Evolutionary conservation across 1,140 invertebrate species (phyloP), one percentile per base, ranked within the genome.

Genomic region (Calephelis nemesis): DNA sequence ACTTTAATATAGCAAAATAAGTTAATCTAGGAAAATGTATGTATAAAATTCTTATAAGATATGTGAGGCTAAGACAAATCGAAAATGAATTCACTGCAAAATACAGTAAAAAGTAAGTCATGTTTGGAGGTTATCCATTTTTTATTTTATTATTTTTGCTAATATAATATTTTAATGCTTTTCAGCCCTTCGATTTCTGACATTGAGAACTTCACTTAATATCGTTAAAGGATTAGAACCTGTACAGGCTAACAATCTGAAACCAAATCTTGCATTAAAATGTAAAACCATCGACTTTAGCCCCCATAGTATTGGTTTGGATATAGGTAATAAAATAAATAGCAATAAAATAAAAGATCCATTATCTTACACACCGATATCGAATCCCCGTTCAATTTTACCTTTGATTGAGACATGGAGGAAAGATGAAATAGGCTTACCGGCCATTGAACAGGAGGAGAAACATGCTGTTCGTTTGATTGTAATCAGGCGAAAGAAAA

Each of bases 401-500:
- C 87, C 89, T 2, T 49, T 90, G 15, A 80, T 91, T 68, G 89
- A 91, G 7, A 71, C 68, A n/a, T 88, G 85, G 87, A 74, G 72
- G 30, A 87, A 85, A 66, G 83, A 89, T 75, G 89, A 89, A 62
- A 83, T 91, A 63, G 87, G 83, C 19, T 62, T 90, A 13, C 92
- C 92, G 8, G 71, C 88, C 1, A 65, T 82, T 7, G 69, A 74
- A 9, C 73, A 84, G 13, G 85, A 87, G 47, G 90, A 92, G 63
- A 96, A 95, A 79, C 93, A 95, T 79, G 96, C 96, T 0, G 93
- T 93, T 1, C 90, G 95, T 63, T 81, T 97, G 48, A 95, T 97
- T 76, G 94, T 95, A 0, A 97, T 97, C 58, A 93, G 97, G 50
- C 92, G 94, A 58, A 94, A 93, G 48, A 98, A 98, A 90, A 97